Evolutionary conservation across 2,888 invertebrate species (phyloP), one percentile per base, ranked within the genome.

Genomic region (Chorisops tibialis): DNA sequence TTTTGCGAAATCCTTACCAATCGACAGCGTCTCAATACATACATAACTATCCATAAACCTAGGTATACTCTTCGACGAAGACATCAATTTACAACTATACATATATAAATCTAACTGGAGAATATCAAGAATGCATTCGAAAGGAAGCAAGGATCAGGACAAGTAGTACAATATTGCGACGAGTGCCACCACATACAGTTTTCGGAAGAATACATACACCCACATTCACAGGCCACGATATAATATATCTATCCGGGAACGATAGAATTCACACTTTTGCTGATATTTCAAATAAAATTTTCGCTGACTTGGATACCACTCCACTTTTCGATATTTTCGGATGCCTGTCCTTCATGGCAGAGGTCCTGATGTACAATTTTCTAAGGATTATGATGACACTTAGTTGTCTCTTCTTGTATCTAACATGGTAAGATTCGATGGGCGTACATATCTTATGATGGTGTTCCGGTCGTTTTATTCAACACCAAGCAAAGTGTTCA

Each of bases 211-310:
- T 56, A 43, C 43, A 56, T 56, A 11, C 35, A 18, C 30, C 35
- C 45, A 24, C 16, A 24, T 56, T 18, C 56, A 45, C 56, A 43
- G 43, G 43, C 56, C 45, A 43, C 12, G 43, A 12, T 30, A 24
- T n/a, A 41, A 35, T 35, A 30, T 24, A 24, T 7, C 9, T 7
- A 7, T 52, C 12, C 21, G 14, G 54, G 24, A n/a, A 18, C 21
- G 24, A 43, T 24, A 41, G 4, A 37, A 24, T 41, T 63, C 63
- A 52, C 64, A 66, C 66, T 67, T 68, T 66, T 68, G 68, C 69
- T 69, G 69, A 68, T 69, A 68, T 67, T 67, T 68, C 67, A 69
- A 69, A 68, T 68, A 69, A 68, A 68, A 61, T 65, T 69, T 69
- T 69, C 67, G 69, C 69, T 68, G 69, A 69, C 69, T 63, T 64